phyloP scores from a whole-genome alignment of 2,888 invertebrate species.

The Drosophila parthenogenetica region DNA sequence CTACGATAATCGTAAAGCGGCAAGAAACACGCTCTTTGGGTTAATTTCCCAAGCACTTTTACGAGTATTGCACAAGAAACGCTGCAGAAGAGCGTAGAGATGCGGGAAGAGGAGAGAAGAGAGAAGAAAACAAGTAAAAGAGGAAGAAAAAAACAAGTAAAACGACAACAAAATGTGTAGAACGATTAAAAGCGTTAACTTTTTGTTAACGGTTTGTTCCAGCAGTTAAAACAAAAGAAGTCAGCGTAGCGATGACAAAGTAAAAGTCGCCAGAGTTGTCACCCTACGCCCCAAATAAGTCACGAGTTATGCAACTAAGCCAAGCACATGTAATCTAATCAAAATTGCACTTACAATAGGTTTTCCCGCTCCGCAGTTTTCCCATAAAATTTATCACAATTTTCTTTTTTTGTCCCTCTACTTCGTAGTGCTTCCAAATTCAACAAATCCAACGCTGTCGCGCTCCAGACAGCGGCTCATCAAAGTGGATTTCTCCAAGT shows the following conservation, averaged over 20 bases:
- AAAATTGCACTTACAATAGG: conserved; percentile 27
- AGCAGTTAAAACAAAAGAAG: conserved; percentile 22
- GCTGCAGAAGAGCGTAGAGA: background rate
- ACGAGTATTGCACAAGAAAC: conserved; percentile 61
- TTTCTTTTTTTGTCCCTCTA: conserved; percentile 19
- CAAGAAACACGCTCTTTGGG: conserved; percentile 35
- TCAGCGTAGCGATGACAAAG: conserved; percentile 35
- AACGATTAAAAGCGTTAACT: conserved; percentile 67
- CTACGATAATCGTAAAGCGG: conserved; percentile 14
- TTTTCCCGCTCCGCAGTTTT: conserved; percentile 32
- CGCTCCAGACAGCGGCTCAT: conserved; percentile 88
- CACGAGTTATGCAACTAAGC: conserved; percentile 29
- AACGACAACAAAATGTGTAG: conserved; percentile 37
- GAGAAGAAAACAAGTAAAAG: background rate
- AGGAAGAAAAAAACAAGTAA: background rate
- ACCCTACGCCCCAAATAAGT: background rate
- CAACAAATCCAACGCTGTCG: conserved; percentile 77
- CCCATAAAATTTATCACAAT: conserved; percentile 12
- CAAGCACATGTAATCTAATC: conserved; percentile 59
- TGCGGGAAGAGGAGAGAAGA: background rate
- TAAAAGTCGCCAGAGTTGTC: conserved; percentile 21
- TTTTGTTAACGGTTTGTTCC: conserved; percentile 80
- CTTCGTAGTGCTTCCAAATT: conserved; percentile 84
- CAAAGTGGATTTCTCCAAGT: conserved; percentile 93
- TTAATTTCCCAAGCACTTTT: conserved; percentile 57